Evolutionary conservation across 2,888 invertebrate genomes (phyloP), one percentile per base, ranked within the genome.

Genomic region (Peribatodes rhomboidaria): DNA sequence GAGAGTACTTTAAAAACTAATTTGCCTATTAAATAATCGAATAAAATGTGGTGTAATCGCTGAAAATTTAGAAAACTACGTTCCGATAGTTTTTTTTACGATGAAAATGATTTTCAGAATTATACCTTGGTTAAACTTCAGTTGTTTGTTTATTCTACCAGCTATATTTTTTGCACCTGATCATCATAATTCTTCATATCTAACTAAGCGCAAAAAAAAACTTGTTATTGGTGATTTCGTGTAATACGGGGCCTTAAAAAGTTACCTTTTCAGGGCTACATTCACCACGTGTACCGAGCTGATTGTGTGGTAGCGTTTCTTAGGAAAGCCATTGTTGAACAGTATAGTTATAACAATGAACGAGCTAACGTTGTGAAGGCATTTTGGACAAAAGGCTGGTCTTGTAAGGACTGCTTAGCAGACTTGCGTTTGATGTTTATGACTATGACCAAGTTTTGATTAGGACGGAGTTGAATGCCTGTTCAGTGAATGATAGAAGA

Each of bases 301-400:
- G 44, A 63, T 53, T 63, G 62, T 57, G 52, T 37, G 41, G 31
- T 39, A 10, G n/a, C 46, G 52, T 52, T 63, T 57, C 57, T 57
- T 46, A 53, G 46, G 52, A 63, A 57, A 44, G 31, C 57, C 52
- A 63, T 63, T 63, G 62, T 63, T 63, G 57, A 18, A 44, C 39
- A 57, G 20, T 53, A 9, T 50, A 37, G 27, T 41, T 56, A 13
- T 18, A 46, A 63, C 62, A 63, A 63, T 63, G 57, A 16, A 16
- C 1, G 20, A 47, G 27, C 27, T 16, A 35, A 31, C 61, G 49
- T 50, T 44, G 62, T 62, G 44, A 14, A 14, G 11, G 27, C 37
- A 39, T 54, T 57, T 57, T 62, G 52, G 39, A 62, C 62, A 56
- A 61, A 60, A 62, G 46, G 46, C 31, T 11, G 18, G 46, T 44